Evolutionary conservation across 2,888 invertebrate species (phyloP), one percentile per base, ranked within the genome.

Genomic region (Amorpha juglandis): DNA sequence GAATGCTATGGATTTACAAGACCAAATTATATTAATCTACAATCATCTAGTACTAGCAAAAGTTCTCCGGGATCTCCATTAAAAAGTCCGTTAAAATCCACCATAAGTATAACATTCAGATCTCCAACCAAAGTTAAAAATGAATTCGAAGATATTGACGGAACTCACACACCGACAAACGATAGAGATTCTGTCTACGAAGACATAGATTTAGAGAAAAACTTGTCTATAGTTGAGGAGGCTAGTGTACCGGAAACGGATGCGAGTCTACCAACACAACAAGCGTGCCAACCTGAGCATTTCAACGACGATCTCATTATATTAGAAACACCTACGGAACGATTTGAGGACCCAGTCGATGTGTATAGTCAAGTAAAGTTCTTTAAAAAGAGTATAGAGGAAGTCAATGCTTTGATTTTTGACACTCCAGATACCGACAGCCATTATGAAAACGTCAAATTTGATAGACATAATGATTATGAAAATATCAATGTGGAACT

Each of bases 291-390:
- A 79, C 94, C 94, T 19, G 86, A 88, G 27, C 81, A 83, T 66
- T 82, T 84, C 38, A 78, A 77, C 48, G 78, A 87, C 48, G 91
- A 93, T 75, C 69, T 93, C 16, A 93, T 94, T 0, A 87, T 95
- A 47, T 73, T 95, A 69, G 95, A 95, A 82, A 95, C 95, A 0
- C 94, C 95, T 8, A 93, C 95, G 71, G 94, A 95, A 71, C 79
- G 83, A 62, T 64, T 79, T 21, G 87, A 90, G 35, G 80, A 91
- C 55, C 58, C 58, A 58, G 73, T 91, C 2, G 94, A 94, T 64
- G 95, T 97, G 0, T 97, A 97, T 77, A 96, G 96, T 73, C 95
- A 97, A 92, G 96, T 97, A 0, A 96, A 96, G 75, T 95, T 96
- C 80, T 96, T 96, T 74, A 94, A 95, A 51, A 94, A 95, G 74